Conservation (phyloP, 1,140 invertebrate species). For the Matsumurasca onukii region DNA sequence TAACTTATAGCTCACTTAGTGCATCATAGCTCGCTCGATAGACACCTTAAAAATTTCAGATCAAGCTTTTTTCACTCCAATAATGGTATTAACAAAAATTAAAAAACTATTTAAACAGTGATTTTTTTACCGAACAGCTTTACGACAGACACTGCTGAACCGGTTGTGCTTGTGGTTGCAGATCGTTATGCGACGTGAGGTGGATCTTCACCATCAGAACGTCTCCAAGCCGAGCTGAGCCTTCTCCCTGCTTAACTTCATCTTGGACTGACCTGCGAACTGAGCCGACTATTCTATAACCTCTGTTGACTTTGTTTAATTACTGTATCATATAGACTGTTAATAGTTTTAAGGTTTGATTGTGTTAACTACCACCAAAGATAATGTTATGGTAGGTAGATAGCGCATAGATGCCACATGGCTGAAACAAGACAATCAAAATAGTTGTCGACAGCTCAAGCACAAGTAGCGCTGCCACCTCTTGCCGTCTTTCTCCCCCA, state of each 20-base stretch:
- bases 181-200: slow-evolving; percentile 31
- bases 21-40: background rate
- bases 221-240: slow-evolving; percentile 34
- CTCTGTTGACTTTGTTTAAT: too few species aligned
- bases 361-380: slow-evolving; percentile 5
- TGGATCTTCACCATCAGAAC: slow-evolving; percentile 28
- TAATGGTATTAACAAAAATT: background rate
- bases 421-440: too few species aligned
- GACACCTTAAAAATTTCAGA: background rate
- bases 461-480: too few species aligned
- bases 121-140: background rate
- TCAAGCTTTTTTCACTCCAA: background rate
- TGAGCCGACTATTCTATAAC: too few species aligned
- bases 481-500: too few species aligned
- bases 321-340: background rate
- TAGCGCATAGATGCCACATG: too few species aligned
- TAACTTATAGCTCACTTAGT: background rate
- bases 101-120: background rate
- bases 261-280: background rate
- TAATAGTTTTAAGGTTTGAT: background rate
- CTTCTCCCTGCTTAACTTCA: background rate
- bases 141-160: background rate
- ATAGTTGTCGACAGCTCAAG: too few species aligned
- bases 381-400: too few species aligned
- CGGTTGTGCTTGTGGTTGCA: slow-evolving; percentile 21